Base-by-base conservation (phyloP, 2,888 invertebrate species). In the Agrotis ipsilon region DNA sequence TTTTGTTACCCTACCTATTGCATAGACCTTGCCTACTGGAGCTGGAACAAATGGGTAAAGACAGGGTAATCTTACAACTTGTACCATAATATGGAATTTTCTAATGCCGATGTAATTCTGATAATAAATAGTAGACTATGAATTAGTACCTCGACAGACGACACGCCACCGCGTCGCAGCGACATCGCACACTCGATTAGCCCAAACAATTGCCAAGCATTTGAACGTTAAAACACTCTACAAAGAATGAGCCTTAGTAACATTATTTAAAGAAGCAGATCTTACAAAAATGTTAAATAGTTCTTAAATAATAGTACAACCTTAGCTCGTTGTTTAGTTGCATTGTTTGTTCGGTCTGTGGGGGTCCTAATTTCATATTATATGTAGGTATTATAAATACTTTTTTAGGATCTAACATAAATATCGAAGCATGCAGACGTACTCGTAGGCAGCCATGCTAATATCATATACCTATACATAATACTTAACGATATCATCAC, bases 1-100 rank as follows among this genome's bases (percentile, higher is more conserved):
- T 93, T 92, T 89, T 90, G 89, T 92, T 90, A 92, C 87, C 79
- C 90, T 93, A 92, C 85, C 87, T 83, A 87, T 83, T 86, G 85
- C 75, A 84, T 82, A 86, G 66, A 76, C 77, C 78, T 81, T 82
- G 78, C 74, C 76, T 78, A 79, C 72, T 68, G 73, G 63, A 70
- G 63, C 57, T 54, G 32, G 68, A 43, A 78, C 77, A 60, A 75
- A 73, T 27, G 32, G 39, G 18, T 63, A 54, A 51, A 71, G 54
- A 85, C 67, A 81, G 64, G 68, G 77, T 69, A 61, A 69, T 46
- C 63, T 49, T 52, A 67, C 24, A 68, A 80, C 58, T 73, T 77
- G 69, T 84, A 80, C 76, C 81, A 60, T 78, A 61, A 66, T 18
- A 73, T 80, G 66, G 60, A 82, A 51, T 67, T 72, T 63, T 55